Percentiles rank a stretch among this genome's conserved stretches.
Conservation (phyloP, 2,797 vertebrate genomes). For the Arvicola amphibius region DNA sequence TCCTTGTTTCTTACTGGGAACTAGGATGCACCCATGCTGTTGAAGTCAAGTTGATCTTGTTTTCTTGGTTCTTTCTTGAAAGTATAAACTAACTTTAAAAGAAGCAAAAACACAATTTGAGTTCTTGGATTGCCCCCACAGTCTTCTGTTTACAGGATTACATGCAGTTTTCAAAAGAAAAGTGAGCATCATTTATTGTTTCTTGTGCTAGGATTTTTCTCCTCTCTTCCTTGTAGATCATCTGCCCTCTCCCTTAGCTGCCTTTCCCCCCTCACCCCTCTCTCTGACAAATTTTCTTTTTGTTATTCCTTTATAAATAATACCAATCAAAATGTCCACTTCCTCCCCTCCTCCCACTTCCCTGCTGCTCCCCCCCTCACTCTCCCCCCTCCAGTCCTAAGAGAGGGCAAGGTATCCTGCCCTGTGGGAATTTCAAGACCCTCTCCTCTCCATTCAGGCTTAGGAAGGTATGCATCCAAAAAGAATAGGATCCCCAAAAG, state of each 20-base stretch:
- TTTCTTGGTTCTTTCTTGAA: neutral
- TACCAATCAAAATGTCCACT: too few relatives aligned
- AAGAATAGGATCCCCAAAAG: too few relatives aligned
- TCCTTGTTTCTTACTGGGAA: neutral
- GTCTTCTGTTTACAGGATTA: neutral
- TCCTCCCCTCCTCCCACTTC: too few relatives aligned
- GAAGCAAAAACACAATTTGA: neutral
- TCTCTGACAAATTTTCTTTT: neutral
- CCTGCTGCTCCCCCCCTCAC: too few relatives aligned
- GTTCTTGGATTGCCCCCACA: neutral
- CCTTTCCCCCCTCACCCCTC: fast-evolving
- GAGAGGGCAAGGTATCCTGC: too few relatives aligned
- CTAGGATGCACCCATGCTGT: neutral
- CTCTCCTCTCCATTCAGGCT: too few relatives aligned
- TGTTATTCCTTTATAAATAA: too few relatives aligned
- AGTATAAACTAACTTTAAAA: neutral
- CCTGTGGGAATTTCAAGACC: too few relatives aligned
- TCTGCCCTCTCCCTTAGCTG: fast-evolving
- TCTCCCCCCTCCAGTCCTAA: too few relatives aligned
- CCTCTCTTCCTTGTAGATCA: too few relatives aligned
- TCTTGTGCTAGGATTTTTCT: fast-evolving
- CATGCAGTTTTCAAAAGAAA: neutral
- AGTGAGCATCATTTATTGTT: neutral
- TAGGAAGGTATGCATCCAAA: too few relatives aligned
- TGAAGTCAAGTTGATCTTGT: neutral